Conservation (phyloP, 2,113 vertebrate species). For the Xyliphius kryptos region DNA sequence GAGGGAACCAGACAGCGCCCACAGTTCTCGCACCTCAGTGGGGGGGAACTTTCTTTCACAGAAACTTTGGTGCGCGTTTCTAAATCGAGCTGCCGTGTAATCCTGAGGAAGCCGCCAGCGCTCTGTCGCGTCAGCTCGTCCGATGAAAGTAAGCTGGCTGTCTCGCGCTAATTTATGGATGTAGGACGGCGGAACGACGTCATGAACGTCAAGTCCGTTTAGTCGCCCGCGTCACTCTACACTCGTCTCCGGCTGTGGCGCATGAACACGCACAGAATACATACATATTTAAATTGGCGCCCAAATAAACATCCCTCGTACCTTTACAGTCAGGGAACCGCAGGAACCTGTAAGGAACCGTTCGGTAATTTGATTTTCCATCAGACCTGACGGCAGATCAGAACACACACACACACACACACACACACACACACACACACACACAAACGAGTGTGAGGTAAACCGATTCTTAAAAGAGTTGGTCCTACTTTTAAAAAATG, state of each 20-base stretch:
- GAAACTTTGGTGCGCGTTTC: background rate
- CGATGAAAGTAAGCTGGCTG: conserved; percentile 51
- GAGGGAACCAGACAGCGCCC: too few relatives aligned
- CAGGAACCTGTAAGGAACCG: background rate
- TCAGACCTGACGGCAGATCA: conserved; percentile 55
- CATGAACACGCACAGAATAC: background rate
- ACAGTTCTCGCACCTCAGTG: too few relatives aligned
- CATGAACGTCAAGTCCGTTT: conserved; percentile 61
- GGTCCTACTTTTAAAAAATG: too few relatives aligned
- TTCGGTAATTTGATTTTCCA: conserved; percentile 69
- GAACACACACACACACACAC: conserved; percentile 15
- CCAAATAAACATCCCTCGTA: conserved; percentile 49
- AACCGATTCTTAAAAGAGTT: too few relatives aligned
- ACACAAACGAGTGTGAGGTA: background rate
- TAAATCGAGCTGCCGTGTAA: conserved; percentile 1
- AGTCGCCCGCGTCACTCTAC: conserved; percentile 60
- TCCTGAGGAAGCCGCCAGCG: background rate
- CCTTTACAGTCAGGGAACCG: too few relatives aligned
- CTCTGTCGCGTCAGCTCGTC: background rate
- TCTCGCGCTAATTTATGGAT: conserved; percentile 59
- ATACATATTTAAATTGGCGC: conserved; percentile 25
- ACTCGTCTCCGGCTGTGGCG: too few relatives aligned
- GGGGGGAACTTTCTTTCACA: too few relatives aligned
- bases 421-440: conserved; percentile 19
- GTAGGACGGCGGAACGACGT: conserved; percentile 60